These are phyloP conservation scores for Lagopus muta DNA, from an alignment of 2,113 vertebrate species.

Conservation along the genomic window DNA sequence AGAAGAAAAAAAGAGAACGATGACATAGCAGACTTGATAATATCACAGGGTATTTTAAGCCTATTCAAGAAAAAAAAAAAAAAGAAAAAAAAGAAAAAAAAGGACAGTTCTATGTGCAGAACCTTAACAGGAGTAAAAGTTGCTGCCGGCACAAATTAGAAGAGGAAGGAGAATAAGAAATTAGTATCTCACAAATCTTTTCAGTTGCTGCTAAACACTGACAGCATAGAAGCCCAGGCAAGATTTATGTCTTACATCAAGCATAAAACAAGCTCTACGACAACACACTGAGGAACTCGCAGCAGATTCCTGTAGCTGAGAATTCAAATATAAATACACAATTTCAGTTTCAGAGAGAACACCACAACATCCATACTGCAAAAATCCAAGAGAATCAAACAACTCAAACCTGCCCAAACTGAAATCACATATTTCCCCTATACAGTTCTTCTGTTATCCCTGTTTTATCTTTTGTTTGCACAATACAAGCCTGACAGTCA, in stretches of 20 bases:
- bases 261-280: neutral
- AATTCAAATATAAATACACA: neutral
- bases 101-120: neutral
- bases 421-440: neutral
- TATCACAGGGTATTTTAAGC: neutral
- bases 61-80: neutral
- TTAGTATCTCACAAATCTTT: neutral
- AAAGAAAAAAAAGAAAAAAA: neutral
- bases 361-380: neutral
- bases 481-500: neutral
- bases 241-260: neutral
- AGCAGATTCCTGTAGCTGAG: neutral
- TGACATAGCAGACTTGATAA: neutral
- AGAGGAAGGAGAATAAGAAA: neutral
- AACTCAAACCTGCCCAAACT: neutral
- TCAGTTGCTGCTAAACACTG: neutral
- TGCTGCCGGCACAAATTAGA: neutral
- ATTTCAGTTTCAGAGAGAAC: neutral
- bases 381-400: neutral
- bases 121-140: neutral
- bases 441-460: fast-evolving
- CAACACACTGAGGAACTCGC: neutral
- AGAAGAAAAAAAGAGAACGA: neutral
- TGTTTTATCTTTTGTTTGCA: neutral
- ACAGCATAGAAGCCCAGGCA: neutral